A percentile compares a stretch with the other conserved stretches of the same genome.
Conservation (phyloP, 2,113 vertebrate species). For the Petaurus breviceps region DNA sequence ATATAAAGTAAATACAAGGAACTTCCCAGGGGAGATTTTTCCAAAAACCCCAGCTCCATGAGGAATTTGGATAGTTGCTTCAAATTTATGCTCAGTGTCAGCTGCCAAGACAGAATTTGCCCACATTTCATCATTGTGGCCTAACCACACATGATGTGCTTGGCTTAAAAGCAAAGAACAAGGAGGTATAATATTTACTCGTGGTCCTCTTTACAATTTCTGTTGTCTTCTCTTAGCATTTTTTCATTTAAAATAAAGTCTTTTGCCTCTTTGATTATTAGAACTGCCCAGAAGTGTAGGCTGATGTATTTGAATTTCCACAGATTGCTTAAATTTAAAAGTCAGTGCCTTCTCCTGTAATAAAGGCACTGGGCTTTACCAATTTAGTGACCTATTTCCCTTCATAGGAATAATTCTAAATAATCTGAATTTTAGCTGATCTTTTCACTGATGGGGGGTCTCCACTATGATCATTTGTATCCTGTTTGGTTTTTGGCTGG, state of each 20-base stretch:
- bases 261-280: not conserved
- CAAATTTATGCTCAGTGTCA: not conserved
- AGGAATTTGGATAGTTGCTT: not conserved
- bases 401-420: not conserved
- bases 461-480: not conserved
- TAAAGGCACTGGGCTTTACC: not conserved
- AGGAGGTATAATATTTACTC: not conserved
- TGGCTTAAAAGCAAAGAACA: not conserved
- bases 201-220: not conserved
- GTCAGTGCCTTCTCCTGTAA: not conserved
- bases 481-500: not conserved
- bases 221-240: not conserved
- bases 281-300: not conserved
- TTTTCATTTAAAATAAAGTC: not conserved
- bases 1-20: not conserved
- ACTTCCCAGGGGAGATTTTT: not conserved
- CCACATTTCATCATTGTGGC: not conserved
- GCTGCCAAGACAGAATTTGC: not conserved
- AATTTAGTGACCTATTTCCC: not conserved
- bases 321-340: not conserved
- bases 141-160: not conserved
- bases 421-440: not conserved
- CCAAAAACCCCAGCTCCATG: not conserved
- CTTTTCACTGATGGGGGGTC: not conserved
- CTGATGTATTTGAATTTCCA: not conserved